Evolutionary conservation across 2,113 vertebrate genomes (phyloP).

Genomic region (Phaethornis superciliosus): DNA sequence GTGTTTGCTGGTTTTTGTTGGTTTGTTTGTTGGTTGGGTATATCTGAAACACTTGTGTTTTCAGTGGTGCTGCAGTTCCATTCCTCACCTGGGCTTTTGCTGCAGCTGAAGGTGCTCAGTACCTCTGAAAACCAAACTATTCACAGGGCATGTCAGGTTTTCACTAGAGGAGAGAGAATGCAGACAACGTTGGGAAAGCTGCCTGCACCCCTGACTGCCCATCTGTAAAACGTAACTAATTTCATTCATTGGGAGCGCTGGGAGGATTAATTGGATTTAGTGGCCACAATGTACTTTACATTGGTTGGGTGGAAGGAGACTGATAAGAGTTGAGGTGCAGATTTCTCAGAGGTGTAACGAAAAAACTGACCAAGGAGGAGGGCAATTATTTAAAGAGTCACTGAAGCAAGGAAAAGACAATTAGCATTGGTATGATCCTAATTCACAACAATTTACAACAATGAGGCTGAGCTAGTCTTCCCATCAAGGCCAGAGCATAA

Average conservation of each 20-base stretch:
- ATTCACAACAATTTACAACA: slow-evolving; percentile 66
- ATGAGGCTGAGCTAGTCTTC: slow-evolving; percentile 28
- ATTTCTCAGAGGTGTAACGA: slow-evolving; percentile 53
- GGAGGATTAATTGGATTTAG: slow-evolving; percentile 63
- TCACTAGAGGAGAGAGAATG: slow-evolving; percentile 1
- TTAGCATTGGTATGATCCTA: slow-evolving; percentile 58
- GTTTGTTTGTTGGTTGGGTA: no score
- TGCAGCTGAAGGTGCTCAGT: not conserved
- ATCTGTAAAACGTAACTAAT: slow-evolving; percentile 35
- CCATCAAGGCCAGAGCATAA: slow-evolving; percentile 33
- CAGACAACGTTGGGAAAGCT: slow-evolving; percentile 26
- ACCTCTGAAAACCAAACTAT: not conserved
- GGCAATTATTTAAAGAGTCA: slow-evolving; percentile 59
- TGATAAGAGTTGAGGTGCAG: slow-evolving; percentile 50
- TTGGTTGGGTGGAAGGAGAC: slow-evolving; percentile 46
- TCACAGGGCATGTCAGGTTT: not conserved
- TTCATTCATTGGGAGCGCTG: slow-evolving; percentile 38
- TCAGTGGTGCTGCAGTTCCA: not conserved
- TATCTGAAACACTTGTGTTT: not conserved
- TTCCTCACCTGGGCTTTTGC: not conserved
- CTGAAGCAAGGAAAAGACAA: slow-evolving; percentile 58
- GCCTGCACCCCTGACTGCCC: slow-evolving; percentile 19
- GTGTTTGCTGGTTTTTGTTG: not conserved
- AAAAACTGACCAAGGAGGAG: slow-evolving; percentile 47
- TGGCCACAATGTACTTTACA: slow-evolving; percentile 50